Conservation (phyloP, 2,797 vertebrate species). For the Etheostoma nigrum region DNA sequence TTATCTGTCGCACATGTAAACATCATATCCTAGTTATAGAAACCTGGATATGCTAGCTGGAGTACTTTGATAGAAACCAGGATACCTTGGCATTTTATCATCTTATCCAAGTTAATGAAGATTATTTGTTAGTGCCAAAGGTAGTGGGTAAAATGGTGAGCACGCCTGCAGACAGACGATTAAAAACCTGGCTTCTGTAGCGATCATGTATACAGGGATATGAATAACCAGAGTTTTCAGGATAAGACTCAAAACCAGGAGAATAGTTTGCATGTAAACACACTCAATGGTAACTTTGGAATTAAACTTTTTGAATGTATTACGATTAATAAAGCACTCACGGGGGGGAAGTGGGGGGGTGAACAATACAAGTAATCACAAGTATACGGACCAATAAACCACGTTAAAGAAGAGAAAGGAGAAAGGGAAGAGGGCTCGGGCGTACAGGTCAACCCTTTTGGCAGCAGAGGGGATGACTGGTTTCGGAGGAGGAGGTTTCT, state of each 20-base stretch:
- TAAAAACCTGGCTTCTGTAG: neutral
- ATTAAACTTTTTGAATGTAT: slow-evolving; percentile 21
- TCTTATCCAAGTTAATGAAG: neutral
- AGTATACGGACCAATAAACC: slow-evolving; percentile 98
- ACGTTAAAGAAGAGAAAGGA: slow-evolving; percentile 98
- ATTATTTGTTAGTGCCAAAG: neutral
- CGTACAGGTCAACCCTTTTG: slow-evolving; percentile 95
- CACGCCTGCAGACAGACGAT: neutral
- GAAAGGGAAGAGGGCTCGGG: slow-evolving; percentile 97
- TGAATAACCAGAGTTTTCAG: slow-evolving; percentile 1
- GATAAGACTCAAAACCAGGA: neutral
- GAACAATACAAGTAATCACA: slow-evolving; percentile 87
- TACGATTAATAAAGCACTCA: slow-evolving; percentile 41
- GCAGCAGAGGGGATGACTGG: slow-evolving; percentile 97
- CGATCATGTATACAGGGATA: neutral
- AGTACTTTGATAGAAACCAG: neutral
- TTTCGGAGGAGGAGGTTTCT: slow-evolving; percentile 94
- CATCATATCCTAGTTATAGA: slow-evolving; percentile 1
- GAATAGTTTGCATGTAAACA: neutral
- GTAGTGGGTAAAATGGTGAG: neutral
- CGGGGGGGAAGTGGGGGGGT: neutral
- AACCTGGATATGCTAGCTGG: neutral
- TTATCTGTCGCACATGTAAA: slow-evolving; percentile 16
- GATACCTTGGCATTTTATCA: neutral
- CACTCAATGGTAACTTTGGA: slow-evolving; percentile 35